Percentiles rank a stretch among this genome's conserved stretches.
These are phyloP conservation scores for Listronotus bonariensis DNA, from an alignment of 1,140 invertebrate genomes.

Conservation along the genomic window DNA sequence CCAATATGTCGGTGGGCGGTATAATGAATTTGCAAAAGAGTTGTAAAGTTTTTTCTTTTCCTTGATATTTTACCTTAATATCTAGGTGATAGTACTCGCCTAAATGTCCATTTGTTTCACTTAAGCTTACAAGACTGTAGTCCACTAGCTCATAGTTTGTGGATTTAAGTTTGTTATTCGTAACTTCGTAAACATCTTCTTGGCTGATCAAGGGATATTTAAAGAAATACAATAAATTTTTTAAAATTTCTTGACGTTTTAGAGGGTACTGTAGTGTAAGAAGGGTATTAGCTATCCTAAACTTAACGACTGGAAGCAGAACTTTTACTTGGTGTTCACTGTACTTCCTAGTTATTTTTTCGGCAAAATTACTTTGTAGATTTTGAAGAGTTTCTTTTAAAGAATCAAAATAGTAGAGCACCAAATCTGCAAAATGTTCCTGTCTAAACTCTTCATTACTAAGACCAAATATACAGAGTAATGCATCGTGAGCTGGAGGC, in stretches of 20 bases:
- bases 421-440: constrained; percentile 16
- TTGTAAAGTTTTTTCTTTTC: background rate
- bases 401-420: constrained; percentile 14
- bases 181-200: constrained; percentile 23
- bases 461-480: constrained; percentile 25
- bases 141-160: constrained; percentile 7
- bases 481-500: constrained; percentile 21
- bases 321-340: constrained; percentile 4
- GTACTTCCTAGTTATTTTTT: constrained; percentile 12
- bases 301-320: constrained; percentile 16
- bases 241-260: constrained; percentile 5
- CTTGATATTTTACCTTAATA: constrained; percentile 5
- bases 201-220: constrained; percentile 21
- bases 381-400: background rate
- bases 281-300: background rate
- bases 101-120: constrained; percentile 29
- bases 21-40: constrained; percentile 26
- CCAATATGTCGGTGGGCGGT: background rate
- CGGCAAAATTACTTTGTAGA: background rate
- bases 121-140: constrained; percentile 11
- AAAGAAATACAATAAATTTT: constrained; percentile 9
- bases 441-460: constrained; percentile 27
- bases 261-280: background rate
- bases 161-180: constrained; percentile 3
- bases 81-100: constrained; percentile 28